Evolutionary conservation across 2,113 vertebrate genomes (phyloP).

Genomic region (Erythrocebus patas): DNA sequence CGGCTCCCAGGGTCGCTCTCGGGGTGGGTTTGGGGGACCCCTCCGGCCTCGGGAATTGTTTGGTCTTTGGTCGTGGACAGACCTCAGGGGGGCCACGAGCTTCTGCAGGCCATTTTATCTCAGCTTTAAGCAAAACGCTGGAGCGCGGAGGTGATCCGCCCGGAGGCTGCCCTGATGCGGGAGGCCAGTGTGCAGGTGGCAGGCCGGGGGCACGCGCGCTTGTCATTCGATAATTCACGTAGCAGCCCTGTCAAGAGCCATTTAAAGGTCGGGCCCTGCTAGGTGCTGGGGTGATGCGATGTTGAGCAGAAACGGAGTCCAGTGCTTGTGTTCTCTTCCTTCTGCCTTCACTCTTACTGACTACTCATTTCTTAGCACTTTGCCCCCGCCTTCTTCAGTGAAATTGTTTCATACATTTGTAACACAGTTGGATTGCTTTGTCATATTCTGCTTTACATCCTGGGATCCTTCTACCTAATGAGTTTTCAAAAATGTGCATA

Average conservation of each 20-base stretch:
- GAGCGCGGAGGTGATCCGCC: background rate
- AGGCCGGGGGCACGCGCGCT: background rate
- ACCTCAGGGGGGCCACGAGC: background rate
- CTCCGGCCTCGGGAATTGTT: background rate
- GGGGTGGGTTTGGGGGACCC: background rate
- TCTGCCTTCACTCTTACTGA: background rate
- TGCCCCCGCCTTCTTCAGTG: background rate
- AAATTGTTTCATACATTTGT: background rate
- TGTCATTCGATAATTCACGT: fast-evolving
- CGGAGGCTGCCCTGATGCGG: background rate
- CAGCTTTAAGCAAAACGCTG: background rate
- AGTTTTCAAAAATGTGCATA: background rate
- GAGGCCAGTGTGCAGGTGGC: fast-evolving
- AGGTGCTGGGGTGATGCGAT: fast-evolving
- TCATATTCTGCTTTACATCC: background rate
- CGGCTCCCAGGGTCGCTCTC: background rate
- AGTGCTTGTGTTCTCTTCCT: too few relatives aligned
- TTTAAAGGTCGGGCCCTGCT: background rate
- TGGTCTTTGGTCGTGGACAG: background rate
- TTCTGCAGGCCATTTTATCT: too few relatives aligned
- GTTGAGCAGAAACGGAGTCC: too few relatives aligned
- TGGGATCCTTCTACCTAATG: background rate
- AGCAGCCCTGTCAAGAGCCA: fast-evolving
- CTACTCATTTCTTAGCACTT: background rate
- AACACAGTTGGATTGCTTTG: background rate